Evolutionary conservation across 2,888 invertebrate species (phyloP), one percentile per base, ranked within the genome.

Genomic region (Galerucella nymphaeae): DNA sequence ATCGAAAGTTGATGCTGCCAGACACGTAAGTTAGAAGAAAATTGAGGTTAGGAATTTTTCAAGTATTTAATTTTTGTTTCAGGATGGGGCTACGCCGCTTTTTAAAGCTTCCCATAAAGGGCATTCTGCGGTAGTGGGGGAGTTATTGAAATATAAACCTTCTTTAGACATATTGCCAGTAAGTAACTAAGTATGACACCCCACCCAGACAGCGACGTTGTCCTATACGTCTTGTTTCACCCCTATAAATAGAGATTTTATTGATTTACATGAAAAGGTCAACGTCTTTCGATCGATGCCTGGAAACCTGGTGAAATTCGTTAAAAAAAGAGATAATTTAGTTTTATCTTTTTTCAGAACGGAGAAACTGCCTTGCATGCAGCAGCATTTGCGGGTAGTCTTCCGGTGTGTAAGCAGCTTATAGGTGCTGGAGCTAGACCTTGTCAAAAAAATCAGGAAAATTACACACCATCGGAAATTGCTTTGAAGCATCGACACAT

Each of bases 61-160:
- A 16, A 14, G 42, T 11, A 57, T 62, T 64, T 20, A 1, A 13
- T 63, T 9, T 64, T 77, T 75, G 76, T 86, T 86, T 55, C 86
- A 96, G 95, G 96, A 97, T 87, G 97, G 97, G 58, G 97, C 97
- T 50, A 97, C 97, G 1, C 94, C 97, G 1, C 88, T 98, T 75
- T 97, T 97, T 87, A 98, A 98, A 87, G 97, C 97, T 48, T 93
- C 96, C 48, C 97, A 98, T 87, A 98, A 98, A 88, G 97, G 97
- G 0, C 96, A 96, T 86, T 90, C 93, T 2, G 93, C 94, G 11
- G 97, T 97, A 2, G 93, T 96, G 1, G 91, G 91, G 0, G 95
- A 96, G 84, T 87, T 97, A 77, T 90, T 98, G 71, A 93, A 93
- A 81, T 92, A 93, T 84, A 92, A 92, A 70, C 96, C 97, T 11